Base-by-base conservation (phyloP, 2,113 vertebrate genomes). In the Corythornis cristatus region DNA sequence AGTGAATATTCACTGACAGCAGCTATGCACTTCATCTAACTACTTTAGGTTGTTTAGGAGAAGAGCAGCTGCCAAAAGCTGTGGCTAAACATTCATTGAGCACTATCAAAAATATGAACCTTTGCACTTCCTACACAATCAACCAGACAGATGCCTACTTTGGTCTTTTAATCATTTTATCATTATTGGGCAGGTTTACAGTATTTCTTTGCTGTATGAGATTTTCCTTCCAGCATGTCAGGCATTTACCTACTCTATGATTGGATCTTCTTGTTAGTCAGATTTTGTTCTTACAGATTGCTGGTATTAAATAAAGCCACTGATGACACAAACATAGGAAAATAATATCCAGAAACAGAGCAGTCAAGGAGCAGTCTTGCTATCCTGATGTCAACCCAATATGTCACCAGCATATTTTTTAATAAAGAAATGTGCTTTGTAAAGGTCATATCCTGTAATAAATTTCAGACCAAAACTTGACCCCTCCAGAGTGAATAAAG, bases 21-120 rank as follows among this genome's bases (percentile, higher is more conserved):
- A 79, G 31, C 46, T 42, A 40, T 5, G 22, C 18, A 31, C 21
- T 15, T 56, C 72, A 50, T 67, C 83, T 66, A 48, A 40, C 22
- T 20, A 60, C 60, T 86, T 29, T 5, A 54, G 82, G 75, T 42
- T 73, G 19, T 33, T 54, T 10, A n/a, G n/a, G 9, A 50, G 53
- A 82, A 43, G 7, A 60, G 46, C 53, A 85, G 74, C n/a, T 64
- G 72, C 60, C 61, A 81, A 60, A 76, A 74, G 12, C 60, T 66
- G 21, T 0, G 2, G 2, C 46, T 58, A 28, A 3, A 18, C 3
- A 7, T 6, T 37, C 11, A 19, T 31, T 29, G 5, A 46, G 67
- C 15, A 23, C 23, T 8, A 31, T 51, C 23, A 61, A 25, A 68
- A 76, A 82, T 21, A 56, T 5, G 6, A 12, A 58, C 50, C 29